Conservation (phyloP, 1,140 invertebrate species). For the Heliothis virescens region DNA sequence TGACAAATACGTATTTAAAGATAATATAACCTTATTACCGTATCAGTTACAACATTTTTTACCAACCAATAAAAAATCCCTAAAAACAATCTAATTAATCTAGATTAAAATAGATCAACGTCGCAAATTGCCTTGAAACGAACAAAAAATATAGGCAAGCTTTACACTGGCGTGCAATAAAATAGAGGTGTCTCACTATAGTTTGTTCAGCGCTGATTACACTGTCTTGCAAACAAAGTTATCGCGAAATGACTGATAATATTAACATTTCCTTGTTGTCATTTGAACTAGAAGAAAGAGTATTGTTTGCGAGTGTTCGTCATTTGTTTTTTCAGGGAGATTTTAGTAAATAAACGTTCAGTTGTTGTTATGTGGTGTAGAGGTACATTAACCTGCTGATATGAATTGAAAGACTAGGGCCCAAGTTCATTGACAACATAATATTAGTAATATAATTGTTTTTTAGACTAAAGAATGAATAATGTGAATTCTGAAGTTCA, state of each 20-base stretch:
- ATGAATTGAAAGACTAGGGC: too few species aligned
- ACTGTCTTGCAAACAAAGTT: slow-evolving; percentile 13
- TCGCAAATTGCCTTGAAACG: not conserved
- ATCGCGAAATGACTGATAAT: slow-evolving; percentile 24
- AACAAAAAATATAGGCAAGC: slow-evolving; percentile 21
- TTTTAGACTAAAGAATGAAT: too few species aligned
- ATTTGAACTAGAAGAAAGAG: slow-evolving; percentile 5
- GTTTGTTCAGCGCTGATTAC: slow-evolving; percentile 24
- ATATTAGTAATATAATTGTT: too few species aligned
- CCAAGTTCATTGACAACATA: too few species aligned
- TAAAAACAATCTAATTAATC: slow-evolving; percentile 35
- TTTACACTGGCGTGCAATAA: slow-evolving; percentile 14
- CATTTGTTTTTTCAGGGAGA: not conserved
- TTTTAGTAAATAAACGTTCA: not conserved
- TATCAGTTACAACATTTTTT: not conserved
- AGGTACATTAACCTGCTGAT: too few species aligned
- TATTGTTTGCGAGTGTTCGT: not conserved
- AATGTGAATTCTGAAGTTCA: too few species aligned
- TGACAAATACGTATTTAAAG: not conserved
- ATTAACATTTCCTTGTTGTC: slow-evolving; percentile 30
- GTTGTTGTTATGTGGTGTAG: not conserved
- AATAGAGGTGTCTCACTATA: not conserved
- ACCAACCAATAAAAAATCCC: slow-evolving; percentile 33
- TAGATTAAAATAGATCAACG: slow-evolving; percentile 29
- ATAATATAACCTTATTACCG: not conserved